Evolutionary conservation across 2,888 invertebrate genomes (phyloP), one percentile per base, ranked within the genome.

Genomic region (Plebejus anna): DNA sequence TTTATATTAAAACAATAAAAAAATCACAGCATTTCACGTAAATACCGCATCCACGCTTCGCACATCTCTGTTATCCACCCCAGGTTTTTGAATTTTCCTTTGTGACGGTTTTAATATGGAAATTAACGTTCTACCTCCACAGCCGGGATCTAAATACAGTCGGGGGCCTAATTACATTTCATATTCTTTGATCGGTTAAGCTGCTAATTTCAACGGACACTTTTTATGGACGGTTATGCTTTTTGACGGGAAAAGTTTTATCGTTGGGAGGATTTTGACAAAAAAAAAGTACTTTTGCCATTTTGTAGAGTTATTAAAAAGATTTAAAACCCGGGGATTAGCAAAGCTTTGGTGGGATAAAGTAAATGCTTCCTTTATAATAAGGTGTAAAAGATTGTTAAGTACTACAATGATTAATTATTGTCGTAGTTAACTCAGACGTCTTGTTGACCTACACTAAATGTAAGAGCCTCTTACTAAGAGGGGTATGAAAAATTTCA

Each of bases 61-160:
- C 70, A 77, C 57, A 71, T 77, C 81, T 80, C 78, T 79, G 4
- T 78, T 81, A 77, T 79, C 84, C 84, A 83, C 85, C 85, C 82
- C 84, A 87, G 90, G 91, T 92, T 94, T 93, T 93, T 93, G 92
- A 92, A 92, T 92, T 90, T 92, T 93, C 92, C 94, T 93, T 94
- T 94, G 93, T 93, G 92, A 88, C 90, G 91, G 90, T 92, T 93
- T 93, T 94, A 94, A 94, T 93, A 94, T 94, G 94, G 93, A 94
- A 94, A 94, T 94, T 94, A 94, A 92, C 90, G 90, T 88, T 91
- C 87, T 71, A 85, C 87, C 85, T 87, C 89, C 89, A 90, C 51
- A n/a, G 47, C 38, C 28, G 71, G 13, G 32, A 9, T 32, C 28
- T 61, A 61, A 22, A 61, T 70, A 71, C 22, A 72, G 72, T 47